Evolutionary conservation across 2,888 invertebrate genomes (phyloP).

Genomic region (Exocentrus adspersus): DNA sequence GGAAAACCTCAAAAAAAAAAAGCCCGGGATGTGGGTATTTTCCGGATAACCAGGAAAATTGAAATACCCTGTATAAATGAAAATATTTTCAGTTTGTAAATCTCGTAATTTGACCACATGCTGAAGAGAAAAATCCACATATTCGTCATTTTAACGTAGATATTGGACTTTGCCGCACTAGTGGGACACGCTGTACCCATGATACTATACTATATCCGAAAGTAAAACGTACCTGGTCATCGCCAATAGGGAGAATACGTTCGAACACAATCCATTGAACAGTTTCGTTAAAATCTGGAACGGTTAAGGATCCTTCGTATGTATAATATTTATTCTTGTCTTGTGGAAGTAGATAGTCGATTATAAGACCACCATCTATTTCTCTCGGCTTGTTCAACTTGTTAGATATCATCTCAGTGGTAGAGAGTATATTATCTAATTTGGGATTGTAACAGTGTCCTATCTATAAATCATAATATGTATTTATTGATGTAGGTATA

Average conservation of each 20-base stretch:
- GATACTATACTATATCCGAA: no score
- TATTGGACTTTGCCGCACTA: no score
- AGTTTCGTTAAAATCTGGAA: background rate
- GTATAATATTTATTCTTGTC: background rate
- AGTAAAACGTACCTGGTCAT: slow-evolving; percentile 4
- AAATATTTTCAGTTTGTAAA: no score
- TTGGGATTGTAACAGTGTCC: background rate
- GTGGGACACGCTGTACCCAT: no score
- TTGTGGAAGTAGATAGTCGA: background rate
- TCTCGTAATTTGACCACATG: no score
- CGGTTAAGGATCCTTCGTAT: background rate
- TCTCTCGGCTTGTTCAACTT: background rate
- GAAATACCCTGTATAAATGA: no score
- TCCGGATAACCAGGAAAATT: no score
- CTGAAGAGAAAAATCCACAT: no score
- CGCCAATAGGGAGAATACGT: background rate
- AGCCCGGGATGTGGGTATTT: no score
- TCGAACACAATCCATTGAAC: slow-evolving; percentile 2
- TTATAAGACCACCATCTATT: background rate
- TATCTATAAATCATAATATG: background rate
- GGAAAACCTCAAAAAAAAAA: no score
- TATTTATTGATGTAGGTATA: background rate
- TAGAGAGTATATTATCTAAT: background rate
- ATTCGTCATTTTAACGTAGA: no score
- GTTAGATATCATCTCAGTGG: background rate